Base-by-base conservation (phyloP, 2,888 invertebrate genomes). In the Drosophila algonquin region DNA sequence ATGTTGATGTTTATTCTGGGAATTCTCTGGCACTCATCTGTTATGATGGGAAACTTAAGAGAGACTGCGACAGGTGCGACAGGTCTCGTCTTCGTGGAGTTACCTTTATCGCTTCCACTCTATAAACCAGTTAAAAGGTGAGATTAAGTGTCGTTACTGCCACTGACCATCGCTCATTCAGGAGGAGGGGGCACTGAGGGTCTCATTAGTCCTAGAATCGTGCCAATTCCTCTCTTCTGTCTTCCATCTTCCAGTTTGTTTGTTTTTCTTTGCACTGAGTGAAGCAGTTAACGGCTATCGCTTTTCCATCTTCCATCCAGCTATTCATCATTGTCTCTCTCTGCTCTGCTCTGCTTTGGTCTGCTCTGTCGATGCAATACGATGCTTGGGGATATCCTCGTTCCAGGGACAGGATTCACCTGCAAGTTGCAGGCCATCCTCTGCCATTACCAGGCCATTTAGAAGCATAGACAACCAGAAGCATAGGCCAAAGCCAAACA, bases 221-320 rank as follows among this genome's bases (percentile, higher is more conserved):
- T 57, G 47, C 52, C 32, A 46, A 58, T 67, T 14, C 30, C 45
- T 57, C 21, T 50, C 18, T 53, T 44, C 52, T 48, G 65, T 57
- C 18, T 12, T 55, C 24, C 16, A 30, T 57, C 16, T 12, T 55
- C 16, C 21, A 35, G 12, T 52, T 45, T 50, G 14, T 46, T 18
- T 16, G 21, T 51, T 51, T 14, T 59, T 35, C 58, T 56, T 9
- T 50, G 44, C 14, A 24, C 52, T 62, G 55, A 32, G 32, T 35
- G 75, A 40, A 46, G 60, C 65, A 62, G 64, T 64, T 73, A 81
- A 58, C 79, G 67, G 63, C 73, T 84, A 80, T 81, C 76, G 67
- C 73, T 52, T 53, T 65, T 70, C 63, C 54, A n/a, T 54, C 48
- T 24, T 46, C 62, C 47, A 44, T 60, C 55, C 52, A 55, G 78